These are phyloP conservation scores for Hyposmocoma kahamanoa DNA, from an alignment of 1,140 invertebrate species.

Conservation along the genomic window DNA sequence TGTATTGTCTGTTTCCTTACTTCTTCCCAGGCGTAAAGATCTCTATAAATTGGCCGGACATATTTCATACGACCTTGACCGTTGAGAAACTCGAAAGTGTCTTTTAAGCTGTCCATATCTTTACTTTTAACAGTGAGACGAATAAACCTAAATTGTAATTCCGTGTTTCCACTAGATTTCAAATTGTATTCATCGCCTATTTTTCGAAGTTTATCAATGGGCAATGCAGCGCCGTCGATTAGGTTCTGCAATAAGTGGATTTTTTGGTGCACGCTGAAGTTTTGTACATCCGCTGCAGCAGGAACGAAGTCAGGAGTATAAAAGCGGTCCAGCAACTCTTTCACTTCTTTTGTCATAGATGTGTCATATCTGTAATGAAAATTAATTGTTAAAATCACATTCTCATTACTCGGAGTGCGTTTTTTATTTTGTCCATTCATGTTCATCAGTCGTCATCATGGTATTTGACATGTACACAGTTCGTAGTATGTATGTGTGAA, in stretches of 20 bases:
- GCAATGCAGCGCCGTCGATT: constrained; percentile 72
- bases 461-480: not conserved
- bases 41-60: constrained; percentile 89
- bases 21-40: constrained; percentile 87
- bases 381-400: not conserved
- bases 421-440: not conserved
- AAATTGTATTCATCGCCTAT: constrained; percentile 83
- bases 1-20: constrained; percentile 79
- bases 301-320: constrained; percentile 58
- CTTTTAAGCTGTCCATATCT: constrained; percentile 79
- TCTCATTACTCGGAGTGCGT: not conserved
- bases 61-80: constrained; percentile 93
- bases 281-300: constrained; percentile 65
- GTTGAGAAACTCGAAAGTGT: constrained; percentile 85
- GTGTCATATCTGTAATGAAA: constrained; percentile 78
- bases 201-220: constrained; percentile 75
- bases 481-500: not conserved
- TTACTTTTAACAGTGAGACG: constrained; percentile 75
- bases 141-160: constrained; percentile 86
- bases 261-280: constrained; percentile 80
- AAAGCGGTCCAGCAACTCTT: constrained; percentile 77
- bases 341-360: constrained; percentile 79
- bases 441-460: not conserved
- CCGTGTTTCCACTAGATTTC: constrained; percentile 80
- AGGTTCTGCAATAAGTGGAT: constrained; percentile 84